Evolutionary conservation across 2,113 vertebrate genomes (phyloP).

Genomic region (Mustela lutreola): DNA sequence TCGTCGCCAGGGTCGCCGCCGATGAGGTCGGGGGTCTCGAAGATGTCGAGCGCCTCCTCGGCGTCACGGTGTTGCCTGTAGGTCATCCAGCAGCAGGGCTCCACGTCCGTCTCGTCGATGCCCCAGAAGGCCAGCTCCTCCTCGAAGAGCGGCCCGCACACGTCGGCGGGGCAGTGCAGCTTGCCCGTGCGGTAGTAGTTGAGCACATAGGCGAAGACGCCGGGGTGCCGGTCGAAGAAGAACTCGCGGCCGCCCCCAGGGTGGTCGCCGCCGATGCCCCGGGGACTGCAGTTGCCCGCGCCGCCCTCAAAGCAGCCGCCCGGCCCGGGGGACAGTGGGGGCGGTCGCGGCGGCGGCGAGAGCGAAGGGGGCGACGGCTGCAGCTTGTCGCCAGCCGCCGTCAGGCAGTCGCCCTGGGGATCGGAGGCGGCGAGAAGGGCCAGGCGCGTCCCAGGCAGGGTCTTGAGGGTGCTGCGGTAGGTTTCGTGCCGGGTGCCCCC

Average conservation of each 20-base stretch:
- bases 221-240: constrained; percentile 97
- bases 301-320: constrained; percentile 86
- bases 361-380: constrained; percentile 89
- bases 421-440: constrained; percentile 96
- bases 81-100: constrained; percentile 99
- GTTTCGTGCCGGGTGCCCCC: constrained; percentile 98
- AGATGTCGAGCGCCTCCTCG: constrained; percentile 97
- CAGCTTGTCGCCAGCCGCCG: constrained; percentile 86
- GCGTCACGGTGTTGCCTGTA: constrained; percentile 97
- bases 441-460: constrained; percentile 97
- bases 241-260: constrained; percentile 92
- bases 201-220: constrained; percentile 96
- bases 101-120: constrained; percentile 98
- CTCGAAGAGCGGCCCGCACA: constrained; percentile 97
- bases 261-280: constrained; percentile 88
- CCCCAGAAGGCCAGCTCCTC: constrained; percentile 98
- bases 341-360: constrained; percentile 89
- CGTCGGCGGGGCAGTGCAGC: constrained; percentile 97
- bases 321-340: constrained; percentile 90
- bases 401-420: constrained; percentile 90
- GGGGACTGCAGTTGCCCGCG: constrained; percentile 89
- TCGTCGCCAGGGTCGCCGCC: constrained; percentile 89
- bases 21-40: constrained; percentile 92
- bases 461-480: constrained; percentile 96
- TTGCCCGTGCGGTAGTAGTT: constrained; percentile 98